These are phyloP conservation scores for Montipora capricornis DNA, from an alignment of 64 coral and sea anemone genomes.

Conservation along the genomic window DNA sequence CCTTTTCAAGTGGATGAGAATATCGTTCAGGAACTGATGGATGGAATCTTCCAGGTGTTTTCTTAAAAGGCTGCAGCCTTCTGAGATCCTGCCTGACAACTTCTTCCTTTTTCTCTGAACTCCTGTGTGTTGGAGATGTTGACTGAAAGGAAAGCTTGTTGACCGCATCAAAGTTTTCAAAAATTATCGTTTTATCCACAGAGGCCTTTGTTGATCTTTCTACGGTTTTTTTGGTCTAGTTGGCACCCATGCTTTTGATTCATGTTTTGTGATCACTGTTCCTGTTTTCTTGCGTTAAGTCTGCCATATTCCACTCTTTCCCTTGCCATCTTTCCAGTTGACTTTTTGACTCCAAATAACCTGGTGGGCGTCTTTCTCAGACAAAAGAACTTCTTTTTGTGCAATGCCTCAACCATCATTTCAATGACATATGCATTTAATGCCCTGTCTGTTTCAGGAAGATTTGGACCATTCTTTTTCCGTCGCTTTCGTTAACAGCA, in stretches of 20 bases:
- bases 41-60: too few relatives aligned
- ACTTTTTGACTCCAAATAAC: conserved; percentile 51
- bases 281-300: conserved; percentile 32
- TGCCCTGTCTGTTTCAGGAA: conserved; percentile 20
- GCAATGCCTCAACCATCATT: conserved; percentile 42
- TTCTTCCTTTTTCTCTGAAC: too few relatives aligned
- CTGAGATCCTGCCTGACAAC: too few relatives aligned
- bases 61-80: too few relatives aligned
- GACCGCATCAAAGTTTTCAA: conserved; percentile 27
- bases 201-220: conserved; percentile 27
- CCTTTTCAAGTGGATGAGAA: too few relatives aligned
- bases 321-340: conserved; percentile 39
- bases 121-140: too few relatives aligned
- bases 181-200: not conserved
- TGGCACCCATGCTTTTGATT: conserved; percentile 45
- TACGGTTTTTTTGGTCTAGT: conserved; percentile 19
- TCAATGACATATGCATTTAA: conserved; percentile 55
- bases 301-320: not conserved
- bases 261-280: conserved; percentile 34
- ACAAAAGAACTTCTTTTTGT: conserved; percentile 13
- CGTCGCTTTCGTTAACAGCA: conserved; percentile 48
- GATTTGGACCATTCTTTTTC: conserved; percentile 12
- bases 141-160: not conserved
- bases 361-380: conserved; percentile 28
- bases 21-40: too few relatives aligned